phyloP scores from a whole-genome alignment of 2,113 vertebrate genomes.

The Pseudorectes ferrugineus region DNA sequence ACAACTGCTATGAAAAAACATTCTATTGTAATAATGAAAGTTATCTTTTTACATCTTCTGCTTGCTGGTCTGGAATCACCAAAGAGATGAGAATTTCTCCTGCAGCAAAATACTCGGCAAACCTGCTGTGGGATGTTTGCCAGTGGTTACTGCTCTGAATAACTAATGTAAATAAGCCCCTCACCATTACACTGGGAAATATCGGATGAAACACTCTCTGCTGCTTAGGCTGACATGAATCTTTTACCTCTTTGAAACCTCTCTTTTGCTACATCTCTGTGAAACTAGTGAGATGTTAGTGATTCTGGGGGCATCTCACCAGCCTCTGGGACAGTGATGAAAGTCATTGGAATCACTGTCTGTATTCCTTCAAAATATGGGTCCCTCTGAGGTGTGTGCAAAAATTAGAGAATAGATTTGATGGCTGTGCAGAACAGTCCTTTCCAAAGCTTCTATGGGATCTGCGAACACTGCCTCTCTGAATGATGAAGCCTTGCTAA shows the following conservation, averaged over 20 bases:
- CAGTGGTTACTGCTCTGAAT: background rate
- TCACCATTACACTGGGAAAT: background rate
- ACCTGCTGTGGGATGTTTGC: background rate
- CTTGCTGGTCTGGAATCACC: slow-evolving; percentile 23
- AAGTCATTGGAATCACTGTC: background rate
- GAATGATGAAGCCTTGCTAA: background rate
- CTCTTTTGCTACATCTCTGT: background rate
- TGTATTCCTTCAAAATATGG: background rate
- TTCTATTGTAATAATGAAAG: slow-evolving; percentile 48
- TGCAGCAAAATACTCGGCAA: background rate
- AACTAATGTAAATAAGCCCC: background rate
- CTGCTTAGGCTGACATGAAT: background rate
- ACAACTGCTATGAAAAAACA: slow-evolving; percentile 46
- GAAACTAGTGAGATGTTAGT: background rate
- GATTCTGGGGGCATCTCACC: background rate
- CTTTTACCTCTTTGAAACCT: background rate
- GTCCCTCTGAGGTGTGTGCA: background rate
- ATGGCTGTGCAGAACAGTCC: background rate
- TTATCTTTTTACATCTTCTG: slow-evolving; percentile 55
- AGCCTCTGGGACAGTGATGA: background rate
- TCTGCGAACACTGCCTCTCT: background rate
- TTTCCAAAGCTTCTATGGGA: background rate
- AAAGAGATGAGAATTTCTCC: slow-evolving; percentile 21
- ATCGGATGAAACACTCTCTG: background rate
- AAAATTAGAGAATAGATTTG: background rate